These are phyloP conservation scores for Alcis repandata DNA, from an alignment of 2,888 invertebrate species.

Conservation along the genomic window DNA sequence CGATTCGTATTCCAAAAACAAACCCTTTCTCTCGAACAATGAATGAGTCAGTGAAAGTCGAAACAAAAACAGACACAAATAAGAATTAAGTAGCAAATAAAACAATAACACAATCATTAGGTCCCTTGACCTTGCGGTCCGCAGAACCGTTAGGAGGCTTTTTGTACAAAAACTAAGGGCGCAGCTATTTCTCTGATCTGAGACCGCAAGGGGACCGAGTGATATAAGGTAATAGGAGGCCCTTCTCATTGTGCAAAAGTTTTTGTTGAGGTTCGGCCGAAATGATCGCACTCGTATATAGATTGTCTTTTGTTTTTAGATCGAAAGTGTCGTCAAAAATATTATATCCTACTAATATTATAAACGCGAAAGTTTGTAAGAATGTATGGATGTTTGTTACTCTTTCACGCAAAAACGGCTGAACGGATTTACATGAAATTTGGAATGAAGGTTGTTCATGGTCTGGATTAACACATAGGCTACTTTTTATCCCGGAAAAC, in stretches of 20 bases:
- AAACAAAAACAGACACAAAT: constrained; percentile 40
- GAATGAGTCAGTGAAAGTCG: constrained; percentile 45
- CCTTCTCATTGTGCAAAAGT: constrained; percentile 49
- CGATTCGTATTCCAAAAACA: neutral
- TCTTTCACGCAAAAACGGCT: no score
- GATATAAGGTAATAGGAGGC: constrained; percentile 63
- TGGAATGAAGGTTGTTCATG: no score
- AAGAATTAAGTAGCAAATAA: constrained; percentile 50
- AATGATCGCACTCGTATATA: neutral
- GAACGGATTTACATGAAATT: no score
- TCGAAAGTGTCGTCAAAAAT: neutral
- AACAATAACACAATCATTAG: constrained; percentile 70
- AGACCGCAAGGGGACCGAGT: constrained; percentile 78
- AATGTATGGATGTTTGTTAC: no score
- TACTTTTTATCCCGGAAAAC: no score
- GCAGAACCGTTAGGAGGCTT: constrained; percentile 68
- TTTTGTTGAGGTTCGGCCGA: neutral
- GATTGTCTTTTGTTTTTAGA: no score
- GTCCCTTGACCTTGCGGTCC: constrained; percentile 75
- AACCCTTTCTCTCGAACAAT: constrained; percentile 33
- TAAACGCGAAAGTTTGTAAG: no score
- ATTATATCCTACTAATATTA: no score
- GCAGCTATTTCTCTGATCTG: constrained; percentile 82
- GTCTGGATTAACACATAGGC: no score
- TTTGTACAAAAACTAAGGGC: constrained; percentile 68